Base-by-base conservation (phyloP, 1,140 invertebrate genomes). In the Ridgeia piscesae region DNA sequence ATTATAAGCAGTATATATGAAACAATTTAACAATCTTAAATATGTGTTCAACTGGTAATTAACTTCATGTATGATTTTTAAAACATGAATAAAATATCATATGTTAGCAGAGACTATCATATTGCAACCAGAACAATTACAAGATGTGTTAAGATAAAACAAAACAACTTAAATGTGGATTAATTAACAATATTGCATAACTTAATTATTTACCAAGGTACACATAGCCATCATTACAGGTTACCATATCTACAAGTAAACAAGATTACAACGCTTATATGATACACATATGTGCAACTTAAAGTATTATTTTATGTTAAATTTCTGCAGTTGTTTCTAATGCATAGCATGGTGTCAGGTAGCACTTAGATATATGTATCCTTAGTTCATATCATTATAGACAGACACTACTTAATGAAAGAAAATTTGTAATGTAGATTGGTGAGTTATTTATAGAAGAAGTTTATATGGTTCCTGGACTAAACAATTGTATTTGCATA, bases 201-300 rank as follows among this genome's bases (percentile, higher is more conserved):
- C 58, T 77, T 77, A 77, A 77, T 77, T 77, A 31, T 77, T 77
- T 77, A 77, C 58, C 58, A 77, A 77, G 58, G 58, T 77, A 77
- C 27, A 77, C 58, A 77, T 77, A 77, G 58, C 58, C 58, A 77
- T 77, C 58, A 77, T 77, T 77, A 77, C 58, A 77, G 58, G 58
- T 77, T 77, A 77, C 6, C 58, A 31, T 77, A 0, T 77, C 58
- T 77, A 77, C 58, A 77, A 77, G 27, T 77, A 77, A 77, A 77
- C 58, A 77, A 77, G 58, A 77, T 77, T 77, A 77, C 58, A 77
- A 31, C 48, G 21, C 48, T 50, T 50, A 50, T 77, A 77, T 2
- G 42, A 42, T 42, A 42, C 4, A 11, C 42, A 42, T 11, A 42
- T 11, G 42, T 42, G 42, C 42, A 42, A 42, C 42, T 6, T 42